Conservation (phyloP, 2,113 vertebrate species). For the Cathartes aura region DNA sequence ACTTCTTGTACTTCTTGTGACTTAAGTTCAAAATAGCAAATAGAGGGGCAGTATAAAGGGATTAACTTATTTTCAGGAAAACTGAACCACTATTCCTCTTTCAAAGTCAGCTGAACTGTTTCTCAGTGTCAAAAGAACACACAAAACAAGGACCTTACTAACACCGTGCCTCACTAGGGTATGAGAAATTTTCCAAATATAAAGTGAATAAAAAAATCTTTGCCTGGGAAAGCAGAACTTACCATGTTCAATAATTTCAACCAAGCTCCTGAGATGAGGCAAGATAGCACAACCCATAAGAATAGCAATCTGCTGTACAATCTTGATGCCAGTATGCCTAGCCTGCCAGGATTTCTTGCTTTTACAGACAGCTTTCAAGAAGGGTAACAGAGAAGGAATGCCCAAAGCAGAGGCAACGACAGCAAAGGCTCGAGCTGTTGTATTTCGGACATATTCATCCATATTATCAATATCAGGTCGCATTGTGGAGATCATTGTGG, state of each 20-base stretch:
- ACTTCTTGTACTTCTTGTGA: neutral
- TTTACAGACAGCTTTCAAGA: conserved; percentile 98
- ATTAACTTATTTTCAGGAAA: neutral
- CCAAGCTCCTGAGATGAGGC: conserved; percentile 96
- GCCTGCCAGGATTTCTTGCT: conserved; percentile 99
- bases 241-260: conserved; percentile 99
- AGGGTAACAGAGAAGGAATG: conserved; percentile 95
- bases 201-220: neutral
- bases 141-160: neutral
- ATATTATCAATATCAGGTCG: conserved; percentile 99
- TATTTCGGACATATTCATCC: conserved; percentile 99
- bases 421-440: conserved; percentile 96
- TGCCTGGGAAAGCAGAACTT: conserved; percentile 54
- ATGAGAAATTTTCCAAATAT: neutral
- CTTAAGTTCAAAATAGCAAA: neutral
- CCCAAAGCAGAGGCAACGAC: conserved; percentile 97
- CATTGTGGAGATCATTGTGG: conserved; percentile 99
- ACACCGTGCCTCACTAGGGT: neutral
- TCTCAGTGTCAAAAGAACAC: neutral
- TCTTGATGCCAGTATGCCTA: conserved; percentile 97
- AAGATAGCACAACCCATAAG: conserved; percentile 99
- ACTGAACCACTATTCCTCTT: neutral
- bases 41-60: neutral
- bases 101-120: neutral
- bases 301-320: conserved; percentile 99